phyloP scores from a whole-genome alignment of 2,113 vertebrate species.

The Orycteropus afer region DNA sequence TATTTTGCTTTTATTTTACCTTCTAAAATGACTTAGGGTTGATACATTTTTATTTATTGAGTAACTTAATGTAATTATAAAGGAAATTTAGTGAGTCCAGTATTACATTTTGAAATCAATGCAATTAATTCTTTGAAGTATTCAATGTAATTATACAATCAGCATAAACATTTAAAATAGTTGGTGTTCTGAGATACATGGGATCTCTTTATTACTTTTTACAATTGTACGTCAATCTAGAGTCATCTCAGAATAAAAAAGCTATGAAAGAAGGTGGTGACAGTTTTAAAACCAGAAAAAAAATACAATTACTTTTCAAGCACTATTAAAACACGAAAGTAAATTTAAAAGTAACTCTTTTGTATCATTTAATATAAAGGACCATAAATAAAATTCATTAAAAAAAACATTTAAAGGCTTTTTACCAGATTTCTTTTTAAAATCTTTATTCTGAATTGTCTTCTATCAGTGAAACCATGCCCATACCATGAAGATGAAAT shows the following conservation, averaged over 20 bases:
- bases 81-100: neutral
- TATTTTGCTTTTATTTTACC: neutral
- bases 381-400: neutral
- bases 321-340: conserved; percentile 22
- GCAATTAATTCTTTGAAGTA: conserved; percentile 12
- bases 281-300: conserved; percentile 12
- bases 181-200: neutral
- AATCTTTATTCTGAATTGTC: neutral
- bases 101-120: conserved; percentile 5
- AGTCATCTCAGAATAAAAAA: conserved; percentile 15
- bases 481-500: fast-evolving
- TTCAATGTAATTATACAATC: neutral
- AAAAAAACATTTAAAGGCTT: conserved; percentile 20
- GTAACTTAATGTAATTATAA: conserved; percentile 37
- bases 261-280: neutral
- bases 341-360: neutral
- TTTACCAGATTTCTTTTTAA: neutral
- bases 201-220: neutral
- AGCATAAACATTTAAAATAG: conserved; percentile 54
- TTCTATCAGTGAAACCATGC: neutral
- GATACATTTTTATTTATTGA: conserved; percentile 28
- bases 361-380: neutral
- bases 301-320: neutral
- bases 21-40: neutral
- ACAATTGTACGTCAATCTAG: neutral